phyloP scores from a whole-genome alignment of 1,140 invertebrate genomes.

The Tetraneura akinire region DNA sequence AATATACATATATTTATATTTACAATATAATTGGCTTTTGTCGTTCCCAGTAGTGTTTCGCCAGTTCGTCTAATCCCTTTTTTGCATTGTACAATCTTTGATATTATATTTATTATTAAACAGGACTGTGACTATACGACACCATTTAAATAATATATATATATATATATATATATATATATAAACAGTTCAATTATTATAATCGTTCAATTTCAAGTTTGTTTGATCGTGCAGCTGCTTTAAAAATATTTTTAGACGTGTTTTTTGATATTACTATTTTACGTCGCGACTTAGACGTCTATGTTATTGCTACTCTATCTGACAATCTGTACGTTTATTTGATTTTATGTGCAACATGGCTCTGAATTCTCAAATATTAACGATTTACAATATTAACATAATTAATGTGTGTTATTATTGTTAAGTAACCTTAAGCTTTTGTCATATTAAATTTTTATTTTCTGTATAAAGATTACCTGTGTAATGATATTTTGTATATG shows the following conservation, averaged over 20 bases:
- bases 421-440: conserved; percentile 18
- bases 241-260: no score
- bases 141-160: neutral
- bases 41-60: neutral
- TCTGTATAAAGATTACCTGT: no score
- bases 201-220: neutral
- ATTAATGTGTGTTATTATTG: neutral
- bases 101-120: conserved; percentile 8
- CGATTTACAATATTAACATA: neutral
- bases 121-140: neutral
- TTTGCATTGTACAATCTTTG: neutral
- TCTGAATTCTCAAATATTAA: conserved; percentile 17
- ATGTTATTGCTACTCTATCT: no score
- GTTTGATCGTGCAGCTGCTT: neutral
- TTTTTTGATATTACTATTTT: no score
- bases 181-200: conserved; percentile 13
- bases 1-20: no score
- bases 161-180: neutral
- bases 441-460: conserved; percentile 35
- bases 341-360: neutral
- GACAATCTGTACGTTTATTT: no score
- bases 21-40: neutral
- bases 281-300: no score
- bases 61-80: neutral
- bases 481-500: conserved; percentile 12